Percentiles rank a stretch among this genome's conserved stretches.
These are phyloP conservation scores for Mormyrus proboscirostris DNA, from an alignment of 2,797 vertebrate species.

Conservation along the genomic window DNA sequence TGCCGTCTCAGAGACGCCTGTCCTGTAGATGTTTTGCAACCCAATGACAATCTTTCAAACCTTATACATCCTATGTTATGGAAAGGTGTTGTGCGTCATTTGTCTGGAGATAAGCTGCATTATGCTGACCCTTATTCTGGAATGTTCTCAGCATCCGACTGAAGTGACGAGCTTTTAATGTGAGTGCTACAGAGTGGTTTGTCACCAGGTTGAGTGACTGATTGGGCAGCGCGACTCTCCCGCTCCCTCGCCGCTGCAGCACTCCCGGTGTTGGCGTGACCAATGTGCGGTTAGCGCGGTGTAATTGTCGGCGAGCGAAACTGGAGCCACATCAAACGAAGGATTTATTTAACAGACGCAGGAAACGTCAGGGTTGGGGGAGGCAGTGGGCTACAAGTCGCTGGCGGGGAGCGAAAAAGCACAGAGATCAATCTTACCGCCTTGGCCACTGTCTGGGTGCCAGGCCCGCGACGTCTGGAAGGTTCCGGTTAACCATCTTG, in stretches of 20 bases:
- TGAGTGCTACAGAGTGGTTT: neutral
- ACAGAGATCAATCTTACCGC: neutral
- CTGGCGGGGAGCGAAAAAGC: constrained; percentile 3
- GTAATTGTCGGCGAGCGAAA: neutral
- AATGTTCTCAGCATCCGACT: neutral
- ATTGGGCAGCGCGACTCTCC: neutral
- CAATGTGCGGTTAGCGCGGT: neutral
- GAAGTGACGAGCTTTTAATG: neutral
- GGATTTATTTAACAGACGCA: neutral
- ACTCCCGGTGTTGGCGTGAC: neutral
- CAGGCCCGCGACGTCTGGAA: neutral
- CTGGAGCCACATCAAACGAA: neutral
- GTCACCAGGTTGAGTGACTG: neutral
- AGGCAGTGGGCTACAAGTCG: neutral
- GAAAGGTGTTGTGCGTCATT: neutral
- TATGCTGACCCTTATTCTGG: neutral
- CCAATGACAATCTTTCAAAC: neutral
- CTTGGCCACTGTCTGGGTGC: neutral
- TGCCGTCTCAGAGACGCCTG: neutral
- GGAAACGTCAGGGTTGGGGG: neutral
- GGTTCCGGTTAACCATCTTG: neutral
- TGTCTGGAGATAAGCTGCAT: neutral
- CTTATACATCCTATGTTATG: neutral
- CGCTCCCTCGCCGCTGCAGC: neutral
- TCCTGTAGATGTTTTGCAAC: neutral